A percentile compares a stretch with the other conserved stretches of the same genome.
Evolutionary conservation across 2,797 vertebrate species (phyloP).

Genomic region (Crenuchus spilurus): DNA sequence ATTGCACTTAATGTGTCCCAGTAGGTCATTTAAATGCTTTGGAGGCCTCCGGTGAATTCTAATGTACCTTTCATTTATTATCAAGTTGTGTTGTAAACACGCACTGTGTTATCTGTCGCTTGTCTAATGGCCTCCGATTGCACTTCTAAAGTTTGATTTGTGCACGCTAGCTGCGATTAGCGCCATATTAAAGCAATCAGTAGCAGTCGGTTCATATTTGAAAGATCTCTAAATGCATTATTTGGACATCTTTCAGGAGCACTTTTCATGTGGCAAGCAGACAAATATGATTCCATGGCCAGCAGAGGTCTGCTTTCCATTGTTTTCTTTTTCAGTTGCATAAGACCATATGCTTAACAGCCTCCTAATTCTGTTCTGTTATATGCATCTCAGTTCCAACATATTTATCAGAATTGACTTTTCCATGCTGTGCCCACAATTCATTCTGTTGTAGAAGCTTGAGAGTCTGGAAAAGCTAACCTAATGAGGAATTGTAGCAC

Average conservation of each 20-base stretch:
- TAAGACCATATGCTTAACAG: constrained; percentile 41
- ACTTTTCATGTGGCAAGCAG: constrained; percentile 22
- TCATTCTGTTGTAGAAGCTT: not conserved
- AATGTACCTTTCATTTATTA: constrained; percentile 60
- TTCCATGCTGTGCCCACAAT: not conserved
- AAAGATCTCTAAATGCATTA: constrained; percentile 47
- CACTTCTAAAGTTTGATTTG: constrained; percentile 48
- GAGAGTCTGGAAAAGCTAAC: not conserved
- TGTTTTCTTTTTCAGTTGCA: constrained; percentile 6
- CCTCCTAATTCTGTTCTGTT: constrained; percentile 25
- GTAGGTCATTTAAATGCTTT: constrained; percentile 62
- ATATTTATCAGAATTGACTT: constrained; percentile 4
- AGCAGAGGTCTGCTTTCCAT: constrained; percentile 39
- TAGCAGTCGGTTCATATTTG: constrained; percentile 47
- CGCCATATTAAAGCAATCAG: constrained; percentile 52
- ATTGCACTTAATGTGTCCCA: constrained; percentile 57
- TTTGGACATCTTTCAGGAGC: constrained; percentile 47
- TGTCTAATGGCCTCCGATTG: constrained; percentile 51
- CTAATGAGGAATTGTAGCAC: not conserved
- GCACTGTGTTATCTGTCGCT: constrained; percentile 34
- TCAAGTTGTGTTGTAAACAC: constrained; percentile 48
- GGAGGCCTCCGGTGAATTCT: constrained; percentile 53
- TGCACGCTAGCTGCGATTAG: constrained; percentile 43
- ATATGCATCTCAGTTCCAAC: not conserved
- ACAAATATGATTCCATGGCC: constrained; percentile 15